Evolutionary conservation across 2,888 invertebrate genomes (phyloP), one percentile per base, ranked within the genome.

Genomic region (Caenorhabditis panamensis): DNA sequence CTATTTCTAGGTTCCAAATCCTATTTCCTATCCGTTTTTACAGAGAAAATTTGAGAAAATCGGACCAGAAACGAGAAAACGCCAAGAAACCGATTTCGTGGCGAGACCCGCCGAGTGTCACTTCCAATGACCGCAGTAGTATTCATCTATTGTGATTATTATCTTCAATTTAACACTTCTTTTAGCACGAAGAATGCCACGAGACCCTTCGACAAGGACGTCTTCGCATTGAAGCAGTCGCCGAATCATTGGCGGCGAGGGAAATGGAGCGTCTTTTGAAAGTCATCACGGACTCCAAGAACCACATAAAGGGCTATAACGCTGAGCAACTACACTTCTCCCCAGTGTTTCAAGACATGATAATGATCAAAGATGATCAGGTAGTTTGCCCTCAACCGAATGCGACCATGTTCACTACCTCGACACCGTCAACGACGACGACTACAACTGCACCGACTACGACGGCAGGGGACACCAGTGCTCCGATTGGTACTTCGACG

Each of bases 301-400:
- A 59, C 3, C 26, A 20, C 13, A 73, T 73, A 0, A 58, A 51
- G 20, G 49, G 24, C 0, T 51, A 49, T 13, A 41, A 49, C 6
- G 13, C 36, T 1, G 64, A 64, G 2, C 37, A 24, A 4, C 4
- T 62, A 5, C 49, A 20, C 24, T 53, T 51, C 8, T 66, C 73
- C 20, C 47, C 64, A 16, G 31, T 18, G 6, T 62, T 79, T 20
- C 79, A 72, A 54, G 62, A 79, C n/a, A 58, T 81, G 22, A 56
- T 81, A 13, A 28, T 26, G 11, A 64, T 72, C 11, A 54, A 54
- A n/a, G 81, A 81, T 61, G 81, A 37, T 26, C 75, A 80, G 44
- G 49, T 54, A 13, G 67, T 67, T n/a, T 84, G 84, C 61, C 84
- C 84, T 6, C 53, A 61, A n/a, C 84, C 84, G 1, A 84, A 82